A percentile compares a stretch with the other conserved stretches of the same genome.
phyloP scores from a whole-genome alignment of 2,113 vertebrate genomes.

The Blennius ocellaris region DNA sequence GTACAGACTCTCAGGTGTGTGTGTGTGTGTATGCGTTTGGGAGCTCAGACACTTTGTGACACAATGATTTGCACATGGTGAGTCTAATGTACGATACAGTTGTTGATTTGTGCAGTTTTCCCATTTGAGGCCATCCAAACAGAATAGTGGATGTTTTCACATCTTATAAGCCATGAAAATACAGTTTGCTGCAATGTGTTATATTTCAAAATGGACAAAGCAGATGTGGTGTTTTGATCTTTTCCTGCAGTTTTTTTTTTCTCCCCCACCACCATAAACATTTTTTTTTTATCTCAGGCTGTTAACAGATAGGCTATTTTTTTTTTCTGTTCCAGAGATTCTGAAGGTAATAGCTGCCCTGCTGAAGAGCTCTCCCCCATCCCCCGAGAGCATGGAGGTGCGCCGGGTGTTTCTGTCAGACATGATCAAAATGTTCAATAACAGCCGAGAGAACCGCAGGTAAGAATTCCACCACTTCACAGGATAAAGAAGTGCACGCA shows the following conservation, averaged over 20 bases:
- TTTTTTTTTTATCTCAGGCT: conserved; percentile 11
- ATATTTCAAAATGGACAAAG: conserved; percentile 11
- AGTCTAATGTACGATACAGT: conserved; percentile 50
- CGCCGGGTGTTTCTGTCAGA: conserved; percentile 95
- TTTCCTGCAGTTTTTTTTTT: background rate
- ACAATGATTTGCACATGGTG: conserved; percentile 71
- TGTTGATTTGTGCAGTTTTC: conserved; percentile 50
- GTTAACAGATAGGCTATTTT: background rate
- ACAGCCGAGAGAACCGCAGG: conserved; percentile 97
- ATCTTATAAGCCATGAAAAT: conserved; percentile 31
- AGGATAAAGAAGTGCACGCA: background rate
- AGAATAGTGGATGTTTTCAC: conserved; percentile 17
- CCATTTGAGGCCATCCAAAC: background rate
- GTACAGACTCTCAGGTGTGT: conserved; percentile 60
- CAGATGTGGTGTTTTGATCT: background rate
- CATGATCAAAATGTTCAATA: conserved; percentile 99
- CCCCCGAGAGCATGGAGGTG: conserved; percentile 92
- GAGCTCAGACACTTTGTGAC: conserved; percentile 59
- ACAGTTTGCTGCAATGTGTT: conserved; percentile 8
- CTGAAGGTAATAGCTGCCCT: conserved; percentile 95
- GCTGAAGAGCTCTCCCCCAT: conserved; percentile 88
- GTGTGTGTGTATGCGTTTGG: conserved; percentile 41
- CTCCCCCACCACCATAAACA: background rate
- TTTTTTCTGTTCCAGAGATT: conserved; percentile 84
- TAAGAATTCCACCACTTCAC: conserved; percentile 68